A percentile compares a stretch with the other conserved stretches of the same genome.
These are phyloP conservation scores for Podilymbus podiceps DNA, from an alignment of 2,113 vertebrate genomes.

Conservation along the genomic window DNA sequence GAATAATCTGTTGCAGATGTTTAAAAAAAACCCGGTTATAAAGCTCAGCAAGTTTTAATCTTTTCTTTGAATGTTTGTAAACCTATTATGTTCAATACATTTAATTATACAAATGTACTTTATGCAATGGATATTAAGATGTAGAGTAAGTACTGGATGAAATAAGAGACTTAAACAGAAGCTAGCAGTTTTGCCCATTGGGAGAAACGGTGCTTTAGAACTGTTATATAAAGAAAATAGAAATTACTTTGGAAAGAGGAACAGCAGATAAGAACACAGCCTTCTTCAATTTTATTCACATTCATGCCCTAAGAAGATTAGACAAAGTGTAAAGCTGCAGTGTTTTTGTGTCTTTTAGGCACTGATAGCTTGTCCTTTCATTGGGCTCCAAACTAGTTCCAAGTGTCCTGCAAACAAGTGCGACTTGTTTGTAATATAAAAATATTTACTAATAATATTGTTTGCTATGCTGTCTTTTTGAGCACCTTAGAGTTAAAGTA, in stretches of 20 bases:
- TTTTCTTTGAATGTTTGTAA: background rate
- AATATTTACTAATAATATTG: background rate
- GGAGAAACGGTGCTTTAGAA: background rate
- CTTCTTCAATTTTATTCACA: background rate
- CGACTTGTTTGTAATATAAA: background rate
- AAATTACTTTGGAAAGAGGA: background rate
- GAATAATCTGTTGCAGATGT: slow-evolving; percentile 9
- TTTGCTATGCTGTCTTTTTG: background rate
- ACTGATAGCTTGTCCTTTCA: background rate
- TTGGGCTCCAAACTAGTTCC: background rate
- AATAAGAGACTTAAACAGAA: background rate
- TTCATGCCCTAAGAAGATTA: background rate
- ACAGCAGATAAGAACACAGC: background rate
- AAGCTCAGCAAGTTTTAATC: background rate
- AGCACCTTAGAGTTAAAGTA: background rate
- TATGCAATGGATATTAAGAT: background rate
- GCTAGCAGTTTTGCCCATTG: background rate
- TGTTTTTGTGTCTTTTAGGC: background rate
- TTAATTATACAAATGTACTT: background rate
- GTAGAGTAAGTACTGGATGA: background rate
- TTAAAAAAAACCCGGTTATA: background rate
- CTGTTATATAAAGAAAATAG: background rate
- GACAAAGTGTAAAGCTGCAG: background rate
- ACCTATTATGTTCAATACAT: background rate
- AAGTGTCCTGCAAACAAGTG: background rate